Evolutionary conservation across 2,113 vertebrate species (phyloP).

Genomic region (Myotis lucifugus): DNA sequence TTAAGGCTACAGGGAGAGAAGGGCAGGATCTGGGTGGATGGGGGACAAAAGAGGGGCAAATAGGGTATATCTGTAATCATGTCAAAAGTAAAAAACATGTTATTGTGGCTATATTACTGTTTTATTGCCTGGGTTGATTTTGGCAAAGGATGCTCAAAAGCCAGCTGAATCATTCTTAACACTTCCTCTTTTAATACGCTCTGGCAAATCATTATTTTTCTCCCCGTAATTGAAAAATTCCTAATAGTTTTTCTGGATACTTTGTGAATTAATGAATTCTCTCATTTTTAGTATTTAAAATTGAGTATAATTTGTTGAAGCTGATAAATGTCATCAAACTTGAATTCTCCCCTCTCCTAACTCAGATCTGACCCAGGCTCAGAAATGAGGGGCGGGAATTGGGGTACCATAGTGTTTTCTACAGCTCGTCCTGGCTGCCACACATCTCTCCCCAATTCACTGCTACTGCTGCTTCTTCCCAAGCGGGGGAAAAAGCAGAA

Average conservation of each 20-base stretch:
- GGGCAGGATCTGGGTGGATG: too few relatives aligned
- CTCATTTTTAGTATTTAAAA: neutral
- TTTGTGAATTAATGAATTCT: neutral
- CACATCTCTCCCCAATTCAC: too few relatives aligned
- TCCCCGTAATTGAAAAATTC: neutral
- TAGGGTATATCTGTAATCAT: too few relatives aligned
- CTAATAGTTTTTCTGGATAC: neutral
- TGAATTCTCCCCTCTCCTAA: neutral
- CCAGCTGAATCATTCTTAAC: neutral
- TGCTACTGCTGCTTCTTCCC: too few relatives aligned
- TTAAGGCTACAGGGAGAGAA: too few relatives aligned
- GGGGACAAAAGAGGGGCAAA: too few relatives aligned
- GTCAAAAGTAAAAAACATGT: too few relatives aligned
- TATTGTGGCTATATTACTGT: too few relatives aligned
- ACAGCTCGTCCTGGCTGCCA: too few relatives aligned
- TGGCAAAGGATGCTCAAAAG: neutral
- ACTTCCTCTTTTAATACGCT: neutral
- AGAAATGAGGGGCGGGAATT: fast-evolving
- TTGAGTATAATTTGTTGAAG: neutral
- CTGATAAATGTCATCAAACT: neutral
- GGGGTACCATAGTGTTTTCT: too few relatives aligned
- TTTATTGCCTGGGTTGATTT: neutral
- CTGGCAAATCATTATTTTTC: neutral
- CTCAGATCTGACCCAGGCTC: neutral
- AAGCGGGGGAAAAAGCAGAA: too few relatives aligned